These are phyloP conservation scores for Lepidocyrtinus sp. DNA, from an alignment of 2,888 invertebrate genomes.

Conservation along the genomic window DNA sequence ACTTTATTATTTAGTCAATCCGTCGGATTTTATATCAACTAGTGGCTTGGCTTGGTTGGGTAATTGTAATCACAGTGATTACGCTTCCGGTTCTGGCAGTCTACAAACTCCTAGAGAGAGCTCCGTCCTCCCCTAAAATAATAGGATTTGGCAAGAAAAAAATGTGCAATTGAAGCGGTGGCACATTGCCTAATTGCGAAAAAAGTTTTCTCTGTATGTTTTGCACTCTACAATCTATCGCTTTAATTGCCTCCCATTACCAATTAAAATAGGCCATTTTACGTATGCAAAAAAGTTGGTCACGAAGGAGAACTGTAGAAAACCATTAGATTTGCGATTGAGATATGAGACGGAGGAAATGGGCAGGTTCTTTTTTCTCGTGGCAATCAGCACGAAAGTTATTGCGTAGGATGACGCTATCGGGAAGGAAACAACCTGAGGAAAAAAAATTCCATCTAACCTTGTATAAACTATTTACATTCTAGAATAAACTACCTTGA, in stretches of 20 bases:
- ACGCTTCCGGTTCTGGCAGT: slow-evolving; percentile 16
- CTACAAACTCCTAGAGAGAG: neutral
- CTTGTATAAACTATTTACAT: too few relatives aligned
- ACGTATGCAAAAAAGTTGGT: slow-evolving; percentile 31
- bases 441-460: neutral
- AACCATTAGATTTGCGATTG: slow-evolving; percentile 43
- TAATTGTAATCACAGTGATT: slow-evolving; percentile 7
- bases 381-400: slow-evolving; percentile 39
- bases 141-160: too few relatives aligned
- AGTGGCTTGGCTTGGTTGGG: slow-evolving; percentile 1
- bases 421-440: neutral
- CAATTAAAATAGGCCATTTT: too few relatives aligned
- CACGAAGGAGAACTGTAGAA: slow-evolving; percentile 31
- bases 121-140: neutral
- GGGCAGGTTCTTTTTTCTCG: slow-evolving; percentile 11
- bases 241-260: slow-evolving; percentile 21
- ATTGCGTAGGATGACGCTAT: slow-evolving; percentile 49
- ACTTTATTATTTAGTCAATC: slow-evolving; percentile 4
- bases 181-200: neutral
- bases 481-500: slow-evolving; percentile 15
- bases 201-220: neutral
- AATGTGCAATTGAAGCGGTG: neutral
- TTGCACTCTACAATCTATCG: slow-evolving; percentile 6
- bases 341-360: slow-evolving; percentile 12
- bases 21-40: slow-evolving; percentile 3